A percentile compares a stretch with the other conserved stretches of the same genome.
phyloP scores from a whole-genome alignment of 2,797 vertebrate genomes.

The Coregonus suidteri region DNA sequence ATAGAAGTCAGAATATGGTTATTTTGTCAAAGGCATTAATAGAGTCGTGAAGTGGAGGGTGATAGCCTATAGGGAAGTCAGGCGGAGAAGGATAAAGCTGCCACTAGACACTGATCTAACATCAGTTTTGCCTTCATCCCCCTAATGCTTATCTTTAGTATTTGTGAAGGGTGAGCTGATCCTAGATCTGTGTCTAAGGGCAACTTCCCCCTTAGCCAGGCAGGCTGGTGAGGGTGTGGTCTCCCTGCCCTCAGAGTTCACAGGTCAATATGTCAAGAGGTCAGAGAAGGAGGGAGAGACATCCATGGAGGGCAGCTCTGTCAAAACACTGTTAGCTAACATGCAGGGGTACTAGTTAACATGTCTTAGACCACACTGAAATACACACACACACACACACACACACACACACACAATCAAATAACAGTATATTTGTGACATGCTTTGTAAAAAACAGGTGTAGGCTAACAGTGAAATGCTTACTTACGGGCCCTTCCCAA shows the following conservation, averaged over 20 bases:
- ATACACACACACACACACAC: slow-evolving; percentile 10
- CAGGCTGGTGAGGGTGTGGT: slow-evolving; percentile 33
- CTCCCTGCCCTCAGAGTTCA: slow-evolving; percentile 43
- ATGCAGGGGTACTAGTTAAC: slow-evolving; percentile 58
- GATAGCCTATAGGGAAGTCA: neutral
- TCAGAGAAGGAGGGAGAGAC: slow-evolving; percentile 44
- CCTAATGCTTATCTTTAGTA: neutral
- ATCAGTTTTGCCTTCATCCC: slow-evolving; percentile 10
- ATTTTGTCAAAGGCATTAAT: neutral
- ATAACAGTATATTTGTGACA: too few species aligned
- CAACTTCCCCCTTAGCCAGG: slow-evolving; percentile 35
- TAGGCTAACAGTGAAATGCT: too few species aligned
- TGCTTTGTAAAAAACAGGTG: too few species aligned
- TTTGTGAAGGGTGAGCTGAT: slow-evolving; percentile 22
- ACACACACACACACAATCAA: neutral
- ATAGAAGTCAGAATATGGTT: neutral
- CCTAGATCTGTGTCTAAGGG: slow-evolving; percentile 47
- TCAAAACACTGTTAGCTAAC: slow-evolving; percentile 45
- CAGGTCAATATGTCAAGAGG: slow-evolving; percentile 24
- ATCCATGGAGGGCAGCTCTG: slow-evolving; percentile 21
- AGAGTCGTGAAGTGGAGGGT: neutral
- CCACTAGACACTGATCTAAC: slow-evolving; percentile 48
- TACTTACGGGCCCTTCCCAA: too few species aligned
- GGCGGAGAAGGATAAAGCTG: slow-evolving; percentile 37
- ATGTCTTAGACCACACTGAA: slow-evolving; percentile 60